phyloP scores from a whole-genome alignment of 2,113 vertebrate genomes.

The Apodemus sylvaticus region DNA sequence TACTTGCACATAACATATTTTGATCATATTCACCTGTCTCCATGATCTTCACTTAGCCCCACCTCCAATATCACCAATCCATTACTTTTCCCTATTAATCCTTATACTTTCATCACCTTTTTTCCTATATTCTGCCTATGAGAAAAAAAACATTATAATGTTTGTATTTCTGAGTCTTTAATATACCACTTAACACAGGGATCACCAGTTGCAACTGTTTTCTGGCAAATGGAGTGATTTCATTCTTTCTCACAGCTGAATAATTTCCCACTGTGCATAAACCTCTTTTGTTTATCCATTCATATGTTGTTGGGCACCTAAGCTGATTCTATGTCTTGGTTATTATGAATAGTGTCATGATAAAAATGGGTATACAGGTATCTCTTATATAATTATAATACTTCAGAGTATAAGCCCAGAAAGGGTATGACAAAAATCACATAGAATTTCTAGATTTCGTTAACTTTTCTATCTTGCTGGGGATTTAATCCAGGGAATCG shows the following conservation, averaged over 20 bases:
- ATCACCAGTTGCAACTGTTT: not conserved
- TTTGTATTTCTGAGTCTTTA: not conserved
- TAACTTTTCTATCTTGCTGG: not conserved
- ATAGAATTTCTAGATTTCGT: not conserved
- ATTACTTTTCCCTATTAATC: not conserved
- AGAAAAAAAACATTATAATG: not conserved
- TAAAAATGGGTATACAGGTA: not conserved
- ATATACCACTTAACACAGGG: not conserved
- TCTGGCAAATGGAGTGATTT: not conserved
- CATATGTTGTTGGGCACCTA: not conserved
- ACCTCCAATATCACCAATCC: not conserved
- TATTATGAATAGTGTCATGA: not conserved
- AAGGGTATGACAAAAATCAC: not conserved
- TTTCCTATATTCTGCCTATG: not conserved
- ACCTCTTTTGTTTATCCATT: not conserved
- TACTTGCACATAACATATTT: not conserved
- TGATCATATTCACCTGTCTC: not conserved
- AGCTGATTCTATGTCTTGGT: not conserved
- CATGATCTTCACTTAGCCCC: not conserved
- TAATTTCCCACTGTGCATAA: not conserved
- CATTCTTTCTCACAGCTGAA: not conserved
- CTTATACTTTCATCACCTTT: not conserved
- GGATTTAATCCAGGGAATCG: not conserved
- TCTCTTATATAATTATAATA: not conserved
- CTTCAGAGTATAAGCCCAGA: not conserved